Conservation (phyloP, 1,140 invertebrate species). For the Tetragonula clypearis region DNA sequence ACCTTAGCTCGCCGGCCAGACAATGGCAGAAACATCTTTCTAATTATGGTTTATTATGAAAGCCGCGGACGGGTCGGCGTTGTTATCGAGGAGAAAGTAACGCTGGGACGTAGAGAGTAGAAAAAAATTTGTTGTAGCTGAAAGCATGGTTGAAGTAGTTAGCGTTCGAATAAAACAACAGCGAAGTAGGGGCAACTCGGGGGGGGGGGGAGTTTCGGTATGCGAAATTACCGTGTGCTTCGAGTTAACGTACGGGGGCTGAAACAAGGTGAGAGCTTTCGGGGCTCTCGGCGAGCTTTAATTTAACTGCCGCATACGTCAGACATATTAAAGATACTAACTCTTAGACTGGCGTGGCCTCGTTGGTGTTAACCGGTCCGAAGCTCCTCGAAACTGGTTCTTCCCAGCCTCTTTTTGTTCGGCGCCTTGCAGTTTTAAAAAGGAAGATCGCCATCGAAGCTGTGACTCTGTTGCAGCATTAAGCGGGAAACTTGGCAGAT, state of each 20-base stretch:
- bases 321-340: slow-evolving; percentile 69
- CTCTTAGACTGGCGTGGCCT: slow-evolving; percentile 42
- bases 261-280: slow-evolving; percentile 59
- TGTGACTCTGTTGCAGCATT: neutral
- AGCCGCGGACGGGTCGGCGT: neutral
- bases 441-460: neutral
- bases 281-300: slow-evolving; percentile 58
- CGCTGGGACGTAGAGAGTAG: neutral
- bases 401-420: slow-evolving; percentile 49
- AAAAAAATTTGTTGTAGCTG: slow-evolving; percentile 18
- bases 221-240: slow-evolving; percentile 63
- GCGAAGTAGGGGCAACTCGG: neutral
- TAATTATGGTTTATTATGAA: slow-evolving; percentile 18
- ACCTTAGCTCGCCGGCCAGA: too few relatives aligned
- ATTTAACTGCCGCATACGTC: slow-evolving; percentile 70
- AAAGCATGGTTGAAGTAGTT: slow-evolving; percentile 23
- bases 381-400: slow-evolving; percentile 53
- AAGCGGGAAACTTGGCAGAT: neutral
- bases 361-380: slow-evolving; percentile 56
- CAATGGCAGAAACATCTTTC: neutral
- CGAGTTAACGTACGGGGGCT: slow-evolving; percentile 54
- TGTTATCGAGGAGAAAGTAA: neutral
- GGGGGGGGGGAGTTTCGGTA: slow-evolving; percentile 60
- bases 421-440: slow-evolving; percentile 14
- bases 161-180: slow-evolving; percentile 24